A percentile compares a stretch with the other conserved stretches of the same genome.
These are phyloP conservation scores for Hyles lineata DNA, from an alignment of 2,888 invertebrate genomes.

Conservation along the genomic window DNA sequence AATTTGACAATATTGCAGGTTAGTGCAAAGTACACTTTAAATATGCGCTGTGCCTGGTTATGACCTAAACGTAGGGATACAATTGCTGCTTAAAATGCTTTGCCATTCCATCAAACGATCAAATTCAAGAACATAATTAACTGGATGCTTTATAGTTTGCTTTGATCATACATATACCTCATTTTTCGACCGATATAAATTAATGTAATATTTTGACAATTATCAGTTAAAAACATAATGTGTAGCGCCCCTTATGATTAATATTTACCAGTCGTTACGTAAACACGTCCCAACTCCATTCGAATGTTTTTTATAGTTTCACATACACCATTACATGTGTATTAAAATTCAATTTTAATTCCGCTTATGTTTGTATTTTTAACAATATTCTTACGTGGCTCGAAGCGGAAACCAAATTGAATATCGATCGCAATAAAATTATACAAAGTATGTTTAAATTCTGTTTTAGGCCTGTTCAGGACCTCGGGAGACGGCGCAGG, in stretches of 20 bases:
- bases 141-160: neutral
- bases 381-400: constrained; percentile 33
- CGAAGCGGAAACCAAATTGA: constrained; percentile 52
- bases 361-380: constrained; percentile 13
- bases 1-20: neutral
- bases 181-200: neutral
- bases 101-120: neutral
- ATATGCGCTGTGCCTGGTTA: neutral
- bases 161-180: neutral
- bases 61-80: neutral
- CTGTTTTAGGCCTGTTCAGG: constrained; percentile 80
- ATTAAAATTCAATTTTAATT: constrained; percentile 14
- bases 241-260: neutral
- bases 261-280: neutral
- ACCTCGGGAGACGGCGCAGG: constrained; percentile 72
- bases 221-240: neutral
- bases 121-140: neutral
- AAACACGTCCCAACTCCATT: neutral
- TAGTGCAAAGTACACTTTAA: neutral
- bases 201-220: neutral
- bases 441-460: constrained; percentile 74
- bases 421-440: constrained; percentile 62
- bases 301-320: constrained; percentile 4
- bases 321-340: constrained; percentile 10
- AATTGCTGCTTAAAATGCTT: neutral